Conservation (phyloP, 2,797 vertebrate species). For the Acrossocheilus wenchowensis region DNA sequence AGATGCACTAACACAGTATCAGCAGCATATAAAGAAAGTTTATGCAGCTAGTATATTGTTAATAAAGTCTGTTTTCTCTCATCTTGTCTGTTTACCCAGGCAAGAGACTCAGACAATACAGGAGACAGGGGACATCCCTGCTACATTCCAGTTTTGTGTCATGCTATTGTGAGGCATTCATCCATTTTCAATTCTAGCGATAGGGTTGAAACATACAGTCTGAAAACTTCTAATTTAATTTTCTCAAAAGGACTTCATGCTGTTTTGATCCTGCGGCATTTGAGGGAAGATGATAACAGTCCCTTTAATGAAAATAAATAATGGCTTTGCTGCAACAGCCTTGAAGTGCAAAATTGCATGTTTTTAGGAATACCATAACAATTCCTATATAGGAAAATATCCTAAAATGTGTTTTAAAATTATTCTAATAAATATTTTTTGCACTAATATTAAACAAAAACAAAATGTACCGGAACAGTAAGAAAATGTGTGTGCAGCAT, state of each 20-base stretch:
- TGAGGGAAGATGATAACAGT: slow-evolving; percentile 19
- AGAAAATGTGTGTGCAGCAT: neutral
- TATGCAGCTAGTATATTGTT: neutral
- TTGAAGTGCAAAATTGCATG: neutral
- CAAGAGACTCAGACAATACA: neutral
- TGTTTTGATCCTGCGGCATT: slow-evolving; percentile 23
- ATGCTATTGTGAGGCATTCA: neutral
- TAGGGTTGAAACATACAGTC: neutral
- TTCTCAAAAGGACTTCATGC: neutral
- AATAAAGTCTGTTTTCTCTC: neutral
- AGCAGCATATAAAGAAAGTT: neutral
- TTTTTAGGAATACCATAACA: neutral
- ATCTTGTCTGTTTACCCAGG: neutral
- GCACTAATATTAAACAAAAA: neutral
- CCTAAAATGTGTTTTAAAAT: neutral
- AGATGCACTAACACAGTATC: neutral
- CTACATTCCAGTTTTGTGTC: neutral
- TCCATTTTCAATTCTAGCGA: neutral
- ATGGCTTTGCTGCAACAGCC: neutral
- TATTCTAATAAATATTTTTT: neutral
- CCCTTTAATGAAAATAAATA: slow-evolving; percentile 25
- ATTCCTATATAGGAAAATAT: neutral
- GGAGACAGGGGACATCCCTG: neutral
- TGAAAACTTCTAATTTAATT: neutral
- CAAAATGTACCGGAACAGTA: neutral